Evolutionary conservation across 1,140 invertebrate species (phyloP), one percentile per base, ranked within the genome.

Genomic region (Drosophila biarmipes): DNA sequence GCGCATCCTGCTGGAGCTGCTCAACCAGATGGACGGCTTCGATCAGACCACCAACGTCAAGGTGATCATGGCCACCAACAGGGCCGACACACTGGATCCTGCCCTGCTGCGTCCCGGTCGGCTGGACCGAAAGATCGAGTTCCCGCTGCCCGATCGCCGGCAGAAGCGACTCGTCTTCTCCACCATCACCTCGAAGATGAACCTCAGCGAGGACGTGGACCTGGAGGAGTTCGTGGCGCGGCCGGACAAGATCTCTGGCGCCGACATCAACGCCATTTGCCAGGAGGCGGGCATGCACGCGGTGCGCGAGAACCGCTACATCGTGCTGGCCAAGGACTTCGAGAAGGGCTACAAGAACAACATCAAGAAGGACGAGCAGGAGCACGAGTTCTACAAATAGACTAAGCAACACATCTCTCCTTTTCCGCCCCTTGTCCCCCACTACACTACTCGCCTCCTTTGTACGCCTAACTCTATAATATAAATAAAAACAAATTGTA

Each of bases 21-120:
- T 99, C 0, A 99, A 99, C 94, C 99, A 99, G 93, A 99, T 99
- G 99, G 99, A 99, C 93, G 99, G 99, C 53, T 99, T 99, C 93
- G 99, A 99, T 94, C 98, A 99, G 93, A 99, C 98, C 4, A 99
- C 99, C 17, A 99, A 99, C 94, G 99, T 99, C 15, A 99, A 99
- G 94, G 98, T 99, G 14, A 99, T 99, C 43, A 99, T 99, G 99
- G 99, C 99, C 2, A 99, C 99, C 1, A 99, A 99, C 72, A 78
- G 91, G 34, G 98, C 98, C 24, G 99, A 99, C 91, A 99, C 99
- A 2, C 92, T 99, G 46, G 99, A 99, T 94, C 99, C 99, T 42
- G 99, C 99, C 10, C 93, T 99, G 0, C 93, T 99, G 4, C 95
- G 99, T 90, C 99, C 99, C 19, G 99, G 99, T 49, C 95, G 99